A percentile compares a stretch with the other conserved stretches of the same genome.
These are phyloP conservation scores for Tyrophagus putrescentiae DNA, from an alignment of 1,140 invertebrate genomes.

Conservation along the genomic window DNA sequence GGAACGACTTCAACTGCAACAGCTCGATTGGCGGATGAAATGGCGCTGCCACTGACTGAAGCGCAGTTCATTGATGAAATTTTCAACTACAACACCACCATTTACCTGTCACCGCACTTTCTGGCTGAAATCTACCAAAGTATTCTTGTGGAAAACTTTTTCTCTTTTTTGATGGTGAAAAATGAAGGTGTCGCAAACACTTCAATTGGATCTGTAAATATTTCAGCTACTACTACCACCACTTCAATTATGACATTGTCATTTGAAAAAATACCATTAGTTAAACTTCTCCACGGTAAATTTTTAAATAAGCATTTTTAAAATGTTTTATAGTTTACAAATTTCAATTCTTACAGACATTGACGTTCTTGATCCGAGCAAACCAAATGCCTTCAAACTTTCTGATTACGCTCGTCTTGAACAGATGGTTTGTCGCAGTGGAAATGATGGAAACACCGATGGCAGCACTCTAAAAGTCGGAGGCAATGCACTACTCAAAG, in stretches of 20 bases:
- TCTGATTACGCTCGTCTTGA: conserved; percentile 49
- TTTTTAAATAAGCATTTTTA: conserved; percentile 8
- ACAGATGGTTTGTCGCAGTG: neutral
- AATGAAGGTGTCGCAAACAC: neutral
- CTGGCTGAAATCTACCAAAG: conserved; percentile 75
- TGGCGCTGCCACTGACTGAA: conserved; percentile 32
- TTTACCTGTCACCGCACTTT: conserved; percentile 80
- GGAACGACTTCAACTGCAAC: no score
- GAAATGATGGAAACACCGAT: neutral
- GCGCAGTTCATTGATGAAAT: conserved; percentile 79
- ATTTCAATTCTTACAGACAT: conserved; percentile 44
- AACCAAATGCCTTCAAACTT: conserved; percentile 52
- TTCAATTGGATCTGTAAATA: no score
- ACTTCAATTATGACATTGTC: no score
- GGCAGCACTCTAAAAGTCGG: neutral
- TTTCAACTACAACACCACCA: conserved; percentile 69
- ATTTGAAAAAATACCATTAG: neutral
- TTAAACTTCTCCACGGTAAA: conserved; percentile 1
- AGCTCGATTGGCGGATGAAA: no score
- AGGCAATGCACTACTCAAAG: neutral
- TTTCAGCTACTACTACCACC: neutral
- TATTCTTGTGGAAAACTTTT: conserved; percentile 55
- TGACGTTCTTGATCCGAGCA: conserved; percentile 56
- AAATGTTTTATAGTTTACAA: conserved; percentile 7
- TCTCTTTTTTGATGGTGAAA: conserved; percentile 52